A percentile compares a stretch with the other conserved stretches of the same genome.
These are phyloP conservation scores for Halcyon leucocephala DNA, from an alignment of 2,797 vertebrate species.

Conservation along the genomic window DNA sequence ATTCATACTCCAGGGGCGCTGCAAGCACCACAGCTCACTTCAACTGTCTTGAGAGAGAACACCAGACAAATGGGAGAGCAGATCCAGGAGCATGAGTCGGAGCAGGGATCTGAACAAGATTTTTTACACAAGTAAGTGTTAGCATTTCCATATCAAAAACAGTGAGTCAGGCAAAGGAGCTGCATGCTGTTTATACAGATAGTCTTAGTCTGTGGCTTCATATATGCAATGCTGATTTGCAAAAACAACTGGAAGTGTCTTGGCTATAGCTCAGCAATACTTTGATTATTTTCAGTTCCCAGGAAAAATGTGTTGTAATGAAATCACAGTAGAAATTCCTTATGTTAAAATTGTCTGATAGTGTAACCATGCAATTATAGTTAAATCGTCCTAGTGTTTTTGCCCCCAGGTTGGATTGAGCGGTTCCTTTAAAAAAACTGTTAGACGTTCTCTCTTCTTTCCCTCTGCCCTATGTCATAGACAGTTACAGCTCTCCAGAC, in stretches of 20 bases:
- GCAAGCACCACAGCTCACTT: constrained; percentile 95
- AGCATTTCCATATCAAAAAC: background rate
- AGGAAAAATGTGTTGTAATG: background rate
- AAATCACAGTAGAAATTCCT: background rate
- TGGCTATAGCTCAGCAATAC: background rate
- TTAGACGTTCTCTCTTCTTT: background rate
- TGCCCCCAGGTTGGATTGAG: background rate
- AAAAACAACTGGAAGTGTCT: background rate
- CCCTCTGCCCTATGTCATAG: background rate
- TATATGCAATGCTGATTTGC: background rate
- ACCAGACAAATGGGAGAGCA: constrained; percentile 91
- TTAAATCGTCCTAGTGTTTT: background rate
- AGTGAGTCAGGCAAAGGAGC: background rate
- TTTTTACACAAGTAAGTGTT: constrained; percentile 94
- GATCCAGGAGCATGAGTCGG: constrained; percentile 95
- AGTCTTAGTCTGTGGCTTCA: background rate
- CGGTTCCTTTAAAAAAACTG: background rate
- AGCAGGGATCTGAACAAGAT: constrained; percentile 96
- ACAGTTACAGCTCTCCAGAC: background rate
- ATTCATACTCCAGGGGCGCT: constrained; percentile 94
- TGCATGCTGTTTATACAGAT: background rate
- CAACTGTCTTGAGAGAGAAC: constrained; percentile 95
- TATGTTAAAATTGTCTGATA: background rate
- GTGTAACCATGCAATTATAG: background rate
- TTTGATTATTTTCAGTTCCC: background rate